Conservation (phyloP, 1,140 invertebrate genomes). For the Papilio aristodemus region DNA sequence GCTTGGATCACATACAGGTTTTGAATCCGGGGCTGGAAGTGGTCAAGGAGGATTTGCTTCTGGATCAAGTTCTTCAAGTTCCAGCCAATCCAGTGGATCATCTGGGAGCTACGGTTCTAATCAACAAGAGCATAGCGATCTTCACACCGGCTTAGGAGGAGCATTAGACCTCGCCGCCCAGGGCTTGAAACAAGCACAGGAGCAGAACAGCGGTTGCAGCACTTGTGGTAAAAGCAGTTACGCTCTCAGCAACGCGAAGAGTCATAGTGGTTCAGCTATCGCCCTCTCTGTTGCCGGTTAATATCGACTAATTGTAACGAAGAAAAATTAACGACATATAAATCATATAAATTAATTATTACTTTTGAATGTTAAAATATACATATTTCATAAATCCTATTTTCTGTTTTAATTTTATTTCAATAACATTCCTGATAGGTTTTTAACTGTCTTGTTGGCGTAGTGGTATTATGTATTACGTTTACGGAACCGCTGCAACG, state of each 20-base stretch:
- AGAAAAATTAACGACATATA: neutral
- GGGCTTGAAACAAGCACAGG: slow-evolving; percentile 51
- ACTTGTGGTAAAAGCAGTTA: slow-evolving; percentile 64
- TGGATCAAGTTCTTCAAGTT: slow-evolving; percentile 24
- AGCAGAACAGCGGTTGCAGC: slow-evolving; percentile 48
- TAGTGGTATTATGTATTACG: no score
- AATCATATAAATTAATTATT: neutral
- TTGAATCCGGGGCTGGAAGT: slow-evolving; percentile 6
- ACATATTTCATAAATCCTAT: neutral
- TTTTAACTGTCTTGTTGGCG: no score
- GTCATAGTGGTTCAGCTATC: slow-evolving; percentile 57
- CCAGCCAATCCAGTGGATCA: slow-evolving; percentile 32
- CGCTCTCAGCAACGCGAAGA: slow-evolving; percentile 67
- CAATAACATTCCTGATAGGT: neutral
- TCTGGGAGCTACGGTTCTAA: slow-evolving; percentile 8
- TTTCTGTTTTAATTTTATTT: neutral
- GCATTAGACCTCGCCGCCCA: slow-evolving; percentile 62
- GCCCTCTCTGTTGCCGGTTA: slow-evolving; percentile 57
- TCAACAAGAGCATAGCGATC: slow-evolving; percentile 35
- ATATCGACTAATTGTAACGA: neutral
- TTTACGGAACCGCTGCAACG: no score
- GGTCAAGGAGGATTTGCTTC: slow-evolving; percentile 4
- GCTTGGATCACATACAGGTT: slow-evolving; percentile 13
- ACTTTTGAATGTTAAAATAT: slow-evolving; percentile 40
- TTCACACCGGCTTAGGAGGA: slow-evolving; percentile 48